Conservation (phyloP, 2,797 vertebrate species). For the Bradypus variegatus region DNA sequence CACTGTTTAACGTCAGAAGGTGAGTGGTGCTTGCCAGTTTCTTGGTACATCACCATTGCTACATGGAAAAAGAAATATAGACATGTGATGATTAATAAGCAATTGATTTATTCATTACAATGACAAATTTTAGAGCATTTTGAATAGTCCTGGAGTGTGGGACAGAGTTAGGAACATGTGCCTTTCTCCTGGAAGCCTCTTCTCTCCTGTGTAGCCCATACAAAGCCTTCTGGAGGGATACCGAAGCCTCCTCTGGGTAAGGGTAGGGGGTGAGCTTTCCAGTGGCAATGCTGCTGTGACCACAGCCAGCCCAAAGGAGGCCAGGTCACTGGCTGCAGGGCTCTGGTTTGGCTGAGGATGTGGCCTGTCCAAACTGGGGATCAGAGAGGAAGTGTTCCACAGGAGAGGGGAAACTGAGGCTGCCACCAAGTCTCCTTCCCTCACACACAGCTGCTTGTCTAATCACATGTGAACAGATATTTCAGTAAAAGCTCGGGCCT, state of each 20-base stretch:
- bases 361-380: background rate
- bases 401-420: background rate
- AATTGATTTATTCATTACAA: background rate
- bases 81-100: background rate
- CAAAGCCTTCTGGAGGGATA: no score
- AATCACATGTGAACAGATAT: background rate
- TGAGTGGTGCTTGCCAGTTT: background rate
- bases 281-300: background rate
- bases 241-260: background rate
- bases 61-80: constrained; percentile 6
- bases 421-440: background rate
- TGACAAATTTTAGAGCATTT: background rate
- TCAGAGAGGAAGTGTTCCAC: background rate
- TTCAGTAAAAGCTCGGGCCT: background rate
- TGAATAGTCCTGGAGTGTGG: background rate
- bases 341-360: background rate
- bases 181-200: background rate
- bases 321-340: background rate
- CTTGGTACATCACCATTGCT: background rate
- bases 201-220: background rate
- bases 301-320: background rate
- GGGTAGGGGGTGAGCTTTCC: background rate
- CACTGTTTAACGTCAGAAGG: background rate
- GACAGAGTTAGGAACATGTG: rapidly evolving
- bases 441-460: background rate